These are phyloP conservation scores for Cyphomyrmex costatus DNA, from an alignment of 1,140 invertebrate species.

Conservation along the genomic window DNA sequence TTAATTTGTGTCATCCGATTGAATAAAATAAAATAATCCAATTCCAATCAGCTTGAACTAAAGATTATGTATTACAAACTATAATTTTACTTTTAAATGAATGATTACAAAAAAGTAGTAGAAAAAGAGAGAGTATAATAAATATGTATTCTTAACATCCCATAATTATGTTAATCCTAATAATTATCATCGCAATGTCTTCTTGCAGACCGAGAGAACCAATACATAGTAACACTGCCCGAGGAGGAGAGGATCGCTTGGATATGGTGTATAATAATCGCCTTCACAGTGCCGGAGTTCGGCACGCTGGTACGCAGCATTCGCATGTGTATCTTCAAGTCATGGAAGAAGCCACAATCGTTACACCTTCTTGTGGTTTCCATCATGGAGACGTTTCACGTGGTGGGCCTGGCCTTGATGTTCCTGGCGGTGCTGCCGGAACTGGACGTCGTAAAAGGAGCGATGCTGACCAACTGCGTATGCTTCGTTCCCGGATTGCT, in stretches of 20 bases:
- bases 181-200: background rate
- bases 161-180: background rate
- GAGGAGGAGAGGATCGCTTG: conserved; percentile 95
- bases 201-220: conserved; percentile 92
- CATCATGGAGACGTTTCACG: conserved; percentile 95
- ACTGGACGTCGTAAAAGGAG: conserved; percentile 96
- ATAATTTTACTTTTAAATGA: background rate
- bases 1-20: background rate
- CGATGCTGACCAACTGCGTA: conserved; percentile 97
- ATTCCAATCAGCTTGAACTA: background rate
- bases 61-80: background rate
- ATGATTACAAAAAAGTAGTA: background rate
- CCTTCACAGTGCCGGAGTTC: conserved; percentile 95
- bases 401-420: conserved; percentile 93
- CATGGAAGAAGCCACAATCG: conserved; percentile 89
- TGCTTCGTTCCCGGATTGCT: conserved; percentile 95
- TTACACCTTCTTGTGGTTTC: conserved; percentile 91
- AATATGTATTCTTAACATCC: background rate
- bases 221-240: conserved; percentile 92
- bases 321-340: conserved; percentile 96
- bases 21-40: background rate
- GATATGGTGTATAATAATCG: conserved; percentile 97
- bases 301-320: conserved; percentile 94
- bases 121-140: background rate
- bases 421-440: conserved; percentile 96